phyloP scores from a whole-genome alignment of 2,888 invertebrate species.

The Drosophila melanosoma region DNA sequence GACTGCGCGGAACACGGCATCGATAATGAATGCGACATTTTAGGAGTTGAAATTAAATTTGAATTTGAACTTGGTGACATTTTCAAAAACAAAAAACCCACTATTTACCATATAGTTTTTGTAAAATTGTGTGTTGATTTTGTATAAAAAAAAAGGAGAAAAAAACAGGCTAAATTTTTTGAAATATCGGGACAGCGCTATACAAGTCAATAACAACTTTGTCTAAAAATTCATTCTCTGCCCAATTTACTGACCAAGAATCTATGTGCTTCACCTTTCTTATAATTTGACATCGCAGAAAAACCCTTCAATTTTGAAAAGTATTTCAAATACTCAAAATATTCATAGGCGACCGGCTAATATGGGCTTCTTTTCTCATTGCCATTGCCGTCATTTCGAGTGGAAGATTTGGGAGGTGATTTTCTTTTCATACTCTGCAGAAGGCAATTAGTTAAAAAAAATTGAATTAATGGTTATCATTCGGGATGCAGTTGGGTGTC shows the following conservation, averaged over 20 bases:
- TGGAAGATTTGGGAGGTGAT: conserved; percentile 30
- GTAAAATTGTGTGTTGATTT: conserved; percentile 1
- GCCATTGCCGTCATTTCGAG: conserved; percentile 23
- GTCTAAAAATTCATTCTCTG: conserved; percentile 12
- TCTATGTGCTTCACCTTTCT: conserved; percentile 57
- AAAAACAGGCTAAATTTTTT: neutral
- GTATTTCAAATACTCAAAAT: neutral
- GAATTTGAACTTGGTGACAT: conserved; percentile 4
- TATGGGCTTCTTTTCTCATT: conserved; percentile 12
- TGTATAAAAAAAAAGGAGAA: neutral
- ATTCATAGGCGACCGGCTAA: neutral
- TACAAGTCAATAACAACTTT: neutral
- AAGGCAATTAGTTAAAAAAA: conserved; percentile 3
- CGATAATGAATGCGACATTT: conserved; percentile 3
- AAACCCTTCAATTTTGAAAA: conserved; percentile 2
- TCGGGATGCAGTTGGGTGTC: conserved; percentile 28
- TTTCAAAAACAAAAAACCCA: neutral
- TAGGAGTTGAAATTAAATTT: neutral
- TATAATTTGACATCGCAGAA: conserved; percentile 22
- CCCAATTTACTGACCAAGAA: conserved; percentile 68
- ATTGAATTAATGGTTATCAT: conserved; percentile 18
- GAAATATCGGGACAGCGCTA: conserved; percentile 4
- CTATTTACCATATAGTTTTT: neutral
- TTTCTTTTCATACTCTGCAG: conserved; percentile 35
- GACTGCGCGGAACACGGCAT: conserved; percentile 13